Evolutionary conservation across 2,888 invertebrate genomes (phyloP).

Genomic region (Acanthopleura granulata): DNA sequence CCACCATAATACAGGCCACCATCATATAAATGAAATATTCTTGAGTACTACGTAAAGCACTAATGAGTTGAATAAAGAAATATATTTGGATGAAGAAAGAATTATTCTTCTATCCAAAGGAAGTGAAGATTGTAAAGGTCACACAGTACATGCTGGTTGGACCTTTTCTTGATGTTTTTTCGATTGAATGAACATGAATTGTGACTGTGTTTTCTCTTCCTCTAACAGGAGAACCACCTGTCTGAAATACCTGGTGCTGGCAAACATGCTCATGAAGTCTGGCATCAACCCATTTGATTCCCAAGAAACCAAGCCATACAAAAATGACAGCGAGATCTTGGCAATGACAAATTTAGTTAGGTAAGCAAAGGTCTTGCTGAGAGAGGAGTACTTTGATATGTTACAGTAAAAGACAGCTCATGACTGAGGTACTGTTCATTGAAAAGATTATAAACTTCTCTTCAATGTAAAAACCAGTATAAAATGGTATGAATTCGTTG

Average conservation of each 20-base stretch:
- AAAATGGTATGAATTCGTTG: no score
- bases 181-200: background rate
- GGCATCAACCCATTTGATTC: constrained; percentile 99
- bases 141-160: background rate
- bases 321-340: constrained; percentile 98
- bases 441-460: no score
- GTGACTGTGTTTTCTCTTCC: background rate
- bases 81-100: no score
- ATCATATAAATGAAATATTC: no score
- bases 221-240: constrained; percentile 85
- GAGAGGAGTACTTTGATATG: no score
- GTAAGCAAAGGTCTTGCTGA: constrained; percentile 40
- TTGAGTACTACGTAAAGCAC: no score
- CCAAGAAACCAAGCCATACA: constrained; percentile 99
- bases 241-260: constrained; percentile 96
- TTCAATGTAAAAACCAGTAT: no score
- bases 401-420: no score
- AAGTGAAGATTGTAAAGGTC: background rate
- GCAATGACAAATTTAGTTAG: constrained; percentile 98
- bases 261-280: constrained; percentile 99
- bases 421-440: no score
- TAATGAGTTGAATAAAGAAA: no score
- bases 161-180: background rate
- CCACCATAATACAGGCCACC: no score
- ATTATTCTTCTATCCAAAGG: background rate